Conservation (phyloP, 2,797 vertebrate genomes). For the Todus mexicanus region DNA sequence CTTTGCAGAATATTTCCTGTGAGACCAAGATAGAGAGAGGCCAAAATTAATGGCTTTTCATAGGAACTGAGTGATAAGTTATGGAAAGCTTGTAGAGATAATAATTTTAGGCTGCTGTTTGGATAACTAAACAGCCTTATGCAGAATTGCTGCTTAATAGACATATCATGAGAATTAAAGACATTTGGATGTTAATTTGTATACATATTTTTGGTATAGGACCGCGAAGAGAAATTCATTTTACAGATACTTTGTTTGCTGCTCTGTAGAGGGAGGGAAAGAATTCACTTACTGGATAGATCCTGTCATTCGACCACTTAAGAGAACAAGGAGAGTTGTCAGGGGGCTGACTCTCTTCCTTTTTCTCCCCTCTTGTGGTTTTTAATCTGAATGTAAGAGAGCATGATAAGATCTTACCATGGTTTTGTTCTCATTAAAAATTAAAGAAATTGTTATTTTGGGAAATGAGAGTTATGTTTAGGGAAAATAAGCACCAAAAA, state of each 20-base stretch:
- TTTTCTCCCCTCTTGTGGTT: constrained; percentile 49
- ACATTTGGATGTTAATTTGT: constrained; percentile 66
- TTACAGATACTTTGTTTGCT: constrained; percentile 32
- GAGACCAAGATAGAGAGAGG: constrained; percentile 55
- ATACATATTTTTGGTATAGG: constrained; percentile 49
- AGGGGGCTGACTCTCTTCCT: neutral
- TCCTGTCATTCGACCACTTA: constrained; percentile 32
- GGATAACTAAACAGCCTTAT: constrained; percentile 61
- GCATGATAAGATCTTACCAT: constrained; percentile 45
- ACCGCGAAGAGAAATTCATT: constrained; percentile 40
- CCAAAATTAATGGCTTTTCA: constrained; percentile 65
- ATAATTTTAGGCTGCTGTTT: constrained; percentile 58
- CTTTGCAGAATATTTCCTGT: constrained; percentile 70
- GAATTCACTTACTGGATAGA: constrained; percentile 35
- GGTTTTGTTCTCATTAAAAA: constrained; percentile 72
- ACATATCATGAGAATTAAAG: constrained; percentile 61
- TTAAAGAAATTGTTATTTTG: constrained; percentile 68
- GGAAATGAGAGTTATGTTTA: constrained; percentile 66
- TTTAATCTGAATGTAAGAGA: constrained; percentile 63
- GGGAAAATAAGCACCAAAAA: constrained; percentile 62
- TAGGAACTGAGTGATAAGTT: constrained; percentile 63
- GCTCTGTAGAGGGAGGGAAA: neutral
- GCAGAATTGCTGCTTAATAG: constrained; percentile 66
- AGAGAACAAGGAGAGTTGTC: constrained; percentile 34
- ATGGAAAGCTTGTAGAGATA: constrained; percentile 58